phyloP scores from a whole-genome alignment of 2,888 invertebrate genomes.

The Spialia ferax region DNA sequence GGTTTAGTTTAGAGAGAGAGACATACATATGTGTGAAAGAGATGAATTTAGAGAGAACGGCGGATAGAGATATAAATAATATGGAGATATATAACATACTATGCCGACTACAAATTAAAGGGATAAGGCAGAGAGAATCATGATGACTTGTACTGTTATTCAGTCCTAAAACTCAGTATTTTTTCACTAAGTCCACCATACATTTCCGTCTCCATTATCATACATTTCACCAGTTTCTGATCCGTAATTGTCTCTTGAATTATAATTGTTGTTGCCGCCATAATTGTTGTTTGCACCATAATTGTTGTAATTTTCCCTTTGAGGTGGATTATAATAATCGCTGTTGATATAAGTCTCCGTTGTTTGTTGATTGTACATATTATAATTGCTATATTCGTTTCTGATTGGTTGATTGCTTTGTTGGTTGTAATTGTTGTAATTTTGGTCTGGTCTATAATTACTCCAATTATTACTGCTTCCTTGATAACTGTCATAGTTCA shows the following conservation, averaged over 20 bases:
- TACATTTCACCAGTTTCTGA: not conserved
- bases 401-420: constrained; percentile 10
- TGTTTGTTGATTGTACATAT: constrained; percentile 8
- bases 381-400: constrained; percentile 1
- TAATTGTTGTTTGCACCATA: constrained; percentile 7
- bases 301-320: constrained; percentile 15
- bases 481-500: not conserved
- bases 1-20: no score
- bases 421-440: constrained; percentile 15
- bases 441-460: not conserved
- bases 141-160: not conserved
- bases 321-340: constrained; percentile 9
- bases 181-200: constrained; percentile 23
- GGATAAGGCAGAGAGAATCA: no score
- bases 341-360: constrained; percentile 4
- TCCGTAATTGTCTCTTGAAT: constrained; percentile 5
- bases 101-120: no score
- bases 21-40: no score
- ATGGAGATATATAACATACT: no score
- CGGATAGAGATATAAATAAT: no score
- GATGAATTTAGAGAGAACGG: no score
- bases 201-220: constrained; percentile 11
- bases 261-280: no score
- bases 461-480: constrained; percentile 19
- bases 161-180: not conserved